These are phyloP conservation scores for Bombus impatiens DNA, from an alignment of 1,140 invertebrate species.

Conservation along the genomic window DNA sequence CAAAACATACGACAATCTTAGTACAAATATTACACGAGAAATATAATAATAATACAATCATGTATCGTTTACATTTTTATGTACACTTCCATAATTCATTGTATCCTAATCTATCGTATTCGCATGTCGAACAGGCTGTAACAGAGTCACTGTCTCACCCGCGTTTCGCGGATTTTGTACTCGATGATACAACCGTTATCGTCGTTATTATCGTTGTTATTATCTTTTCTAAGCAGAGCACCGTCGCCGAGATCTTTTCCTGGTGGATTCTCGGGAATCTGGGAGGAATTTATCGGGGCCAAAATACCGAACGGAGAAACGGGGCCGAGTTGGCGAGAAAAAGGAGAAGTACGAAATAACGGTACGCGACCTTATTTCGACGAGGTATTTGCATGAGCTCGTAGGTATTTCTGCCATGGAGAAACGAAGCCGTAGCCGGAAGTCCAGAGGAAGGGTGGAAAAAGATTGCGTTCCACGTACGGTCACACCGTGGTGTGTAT, in stretches of 20 bases:
- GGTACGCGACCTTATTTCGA: constrained; percentile 63
- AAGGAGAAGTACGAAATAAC: constrained; percentile 60
- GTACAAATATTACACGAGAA: too few species aligned
- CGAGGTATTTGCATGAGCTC: constrained; percentile 64
- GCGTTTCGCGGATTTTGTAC: background rate
- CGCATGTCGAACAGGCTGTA: background rate
- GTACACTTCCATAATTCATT: too few species aligned
- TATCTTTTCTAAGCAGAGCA: constrained; percentile 58
- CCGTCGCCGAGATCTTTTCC: constrained; percentile 26
- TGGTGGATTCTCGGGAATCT: constrained; percentile 51
- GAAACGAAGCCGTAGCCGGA: constrained; percentile 17
- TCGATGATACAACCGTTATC: constrained; percentile 48
- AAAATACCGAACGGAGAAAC: constrained; percentile 56
- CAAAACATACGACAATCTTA: too few species aligned
- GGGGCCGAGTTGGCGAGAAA: constrained; percentile 31
- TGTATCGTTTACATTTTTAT: too few species aligned
- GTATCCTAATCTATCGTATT: background rate
- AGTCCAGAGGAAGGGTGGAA: background rate
- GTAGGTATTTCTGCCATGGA: constrained; percentile 50
- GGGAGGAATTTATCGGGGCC: constrained; percentile 58
- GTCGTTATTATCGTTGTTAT: constrained; percentile 66
- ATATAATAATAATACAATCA: too few species aligned
- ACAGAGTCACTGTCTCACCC: background rate
- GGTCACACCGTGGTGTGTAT: background rate
- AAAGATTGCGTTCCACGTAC: constrained; percentile 48